These are phyloP conservation scores for Polyergus mexicanus DNA, from an alignment of 1,140 invertebrate species.

Conservation along the genomic window DNA sequence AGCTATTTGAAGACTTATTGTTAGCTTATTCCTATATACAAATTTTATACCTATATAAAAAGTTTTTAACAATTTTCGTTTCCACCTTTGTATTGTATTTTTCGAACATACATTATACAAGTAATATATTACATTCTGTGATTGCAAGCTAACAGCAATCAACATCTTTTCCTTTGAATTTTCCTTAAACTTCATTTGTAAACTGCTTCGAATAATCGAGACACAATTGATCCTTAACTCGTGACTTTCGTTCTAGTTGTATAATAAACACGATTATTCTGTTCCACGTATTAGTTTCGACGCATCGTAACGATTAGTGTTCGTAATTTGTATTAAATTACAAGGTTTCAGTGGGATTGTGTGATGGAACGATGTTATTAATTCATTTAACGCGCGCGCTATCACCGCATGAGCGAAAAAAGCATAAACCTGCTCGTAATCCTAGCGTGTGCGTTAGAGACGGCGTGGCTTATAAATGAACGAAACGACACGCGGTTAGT, in stretches of 20 bases:
- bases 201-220: conserved; percentile 18
- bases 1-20: not conserved
- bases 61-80: not conserved
- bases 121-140: not conserved
- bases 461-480: conserved; percentile 53
- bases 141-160: conserved; percentile 12
- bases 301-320: conserved; percentile 31
- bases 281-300: conserved; percentile 29
- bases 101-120: not conserved
- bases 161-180: not conserved
- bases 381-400: conserved; percentile 46
- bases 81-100: not conserved
- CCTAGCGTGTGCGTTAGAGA: conserved; percentile 6
- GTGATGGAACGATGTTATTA: conserved; percentile 58
- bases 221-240: conserved; percentile 14
- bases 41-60: not conserved
- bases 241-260: not conserved
- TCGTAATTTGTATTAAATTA: conserved; percentile 59
- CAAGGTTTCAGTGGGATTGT: conserved; percentile 48
- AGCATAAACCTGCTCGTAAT: conserved; percentile 36
- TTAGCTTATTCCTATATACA: not conserved
- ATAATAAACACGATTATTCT: conserved; percentile 36
- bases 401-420: conserved; percentile 34
- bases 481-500: conserved; percentile 48
- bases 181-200: conserved; percentile 14